Base-by-base conservation (phyloP, 1,140 invertebrate genomes). In the Nasonia longicornis region DNA sequence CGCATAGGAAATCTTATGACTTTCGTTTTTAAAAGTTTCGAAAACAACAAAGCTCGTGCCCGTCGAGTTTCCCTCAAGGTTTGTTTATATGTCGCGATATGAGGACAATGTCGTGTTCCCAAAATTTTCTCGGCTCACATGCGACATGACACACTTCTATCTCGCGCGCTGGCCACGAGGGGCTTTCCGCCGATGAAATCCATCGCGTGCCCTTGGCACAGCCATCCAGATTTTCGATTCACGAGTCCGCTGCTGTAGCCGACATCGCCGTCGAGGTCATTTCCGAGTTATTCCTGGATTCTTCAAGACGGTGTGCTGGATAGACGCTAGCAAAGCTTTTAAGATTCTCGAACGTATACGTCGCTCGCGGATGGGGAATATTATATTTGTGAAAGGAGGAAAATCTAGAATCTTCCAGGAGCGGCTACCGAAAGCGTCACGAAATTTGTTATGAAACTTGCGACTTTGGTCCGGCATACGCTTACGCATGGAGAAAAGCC, bases 261-360 rank as follows among this genome's bases (percentile, higher is more conserved):
- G 45, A 48, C 45, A 48, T 48, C 64, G 7, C 12, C 12, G n/a
- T 38, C 35, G 31, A 73, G 38, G 22, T 69, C 6, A 16, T 20
- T 80, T 75, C 22, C 16, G 12, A 76, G 73, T 71, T 81, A 81
- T 81, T 81, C 48, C 79, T 76, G 79, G 79, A 76, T 69, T 45
- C 16, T 6, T 31, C 42, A 70, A 2, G 3, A 79, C 10, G 1
- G 22, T 35, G n/a, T 22, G 35, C 70, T 79, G 78, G 58, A 79
- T 8, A 22, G 45, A 16, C 26, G 31, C 22, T 14, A 22, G 29
- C 16, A 14, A 20, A 70, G 69, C 29, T 31, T 42, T 70, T 10
- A 1, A 58, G 16, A 58, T 16, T 58, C 29, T 1, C 52, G 52
- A 64, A 64, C 14, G 8, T 2, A 35, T 7, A n/a, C 52, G 52